A percentile compares a stretch with the other conserved stretches of the same genome.
Conservation (phyloP, 2,113 vertebrate genomes). For the Stigmatopora argus region DNA sequence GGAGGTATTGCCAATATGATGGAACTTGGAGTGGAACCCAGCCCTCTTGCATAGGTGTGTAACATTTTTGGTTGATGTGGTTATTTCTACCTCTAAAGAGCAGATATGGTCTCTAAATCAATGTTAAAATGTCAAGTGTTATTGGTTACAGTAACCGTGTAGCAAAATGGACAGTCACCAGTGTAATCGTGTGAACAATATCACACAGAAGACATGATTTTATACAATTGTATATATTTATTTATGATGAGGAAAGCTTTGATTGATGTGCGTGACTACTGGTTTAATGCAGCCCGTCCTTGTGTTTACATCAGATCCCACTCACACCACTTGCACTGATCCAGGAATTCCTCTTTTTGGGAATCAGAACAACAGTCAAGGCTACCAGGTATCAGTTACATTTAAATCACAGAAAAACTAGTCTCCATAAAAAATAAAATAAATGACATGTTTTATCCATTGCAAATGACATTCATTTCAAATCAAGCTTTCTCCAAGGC, state of each 20-base stretch:
- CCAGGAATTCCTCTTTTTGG: slow-evolving; percentile 86
- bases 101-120: no score
- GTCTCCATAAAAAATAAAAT: no score
- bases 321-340: slow-evolving; percentile 83
- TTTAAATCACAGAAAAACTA: not conserved
- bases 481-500: not conserved
- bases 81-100: not conserved
- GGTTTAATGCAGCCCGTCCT: not conserved
- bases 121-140: no score
- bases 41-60: slow-evolving; percentile 91
- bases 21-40: slow-evolving; percentile 94
- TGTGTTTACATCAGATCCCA: slow-evolving; percentile 76
- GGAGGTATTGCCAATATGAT: slow-evolving; percentile 91
- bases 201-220: slow-evolving; percentile 3
- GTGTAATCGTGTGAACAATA: not conserved
- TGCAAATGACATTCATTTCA: not conserved
- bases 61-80: not conserved
- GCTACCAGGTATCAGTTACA: slow-evolving; percentile 79
- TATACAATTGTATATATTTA: not conserved
- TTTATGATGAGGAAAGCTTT: not conserved
- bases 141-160: no score
- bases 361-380: slow-evolving; percentile 91
- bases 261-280: not conserved
- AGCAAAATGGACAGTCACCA: not conserved
- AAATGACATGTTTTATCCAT: not conserved